Conservation (phyloP, 92 coral and sea anemone genomes). For the Palythoa grandis region DNA sequence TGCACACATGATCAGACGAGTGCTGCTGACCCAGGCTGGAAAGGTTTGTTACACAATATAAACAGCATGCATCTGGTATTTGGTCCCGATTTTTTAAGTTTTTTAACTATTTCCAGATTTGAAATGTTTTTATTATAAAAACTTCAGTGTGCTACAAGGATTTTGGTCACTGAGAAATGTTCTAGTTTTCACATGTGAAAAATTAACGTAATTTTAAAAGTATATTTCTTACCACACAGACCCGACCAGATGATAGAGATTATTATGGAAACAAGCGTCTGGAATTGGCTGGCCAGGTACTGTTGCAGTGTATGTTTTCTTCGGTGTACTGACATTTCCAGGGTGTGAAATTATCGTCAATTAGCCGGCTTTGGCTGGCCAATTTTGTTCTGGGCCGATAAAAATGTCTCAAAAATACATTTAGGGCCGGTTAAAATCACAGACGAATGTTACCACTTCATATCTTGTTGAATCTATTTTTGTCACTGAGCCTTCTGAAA, state of each 20-base stretch:
- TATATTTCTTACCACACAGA: constrained; percentile 49
- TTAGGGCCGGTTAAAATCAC: no score
- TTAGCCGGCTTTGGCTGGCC: no score
- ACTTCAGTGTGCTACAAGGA: background rate
- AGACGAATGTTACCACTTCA: no score
- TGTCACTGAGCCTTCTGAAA: no score
- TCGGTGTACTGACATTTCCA: no score
- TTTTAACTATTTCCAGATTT: background rate
- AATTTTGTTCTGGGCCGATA: no score
- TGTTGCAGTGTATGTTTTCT: background rate
- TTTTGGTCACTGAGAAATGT: background rate
- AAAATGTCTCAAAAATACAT: no score
- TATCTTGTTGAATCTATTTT: no score
- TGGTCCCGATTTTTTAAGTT: background rate
- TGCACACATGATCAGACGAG: constrained; percentile 94
- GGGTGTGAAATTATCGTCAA: no score
- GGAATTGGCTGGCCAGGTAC: constrained; percentile 98
- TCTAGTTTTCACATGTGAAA: background rate
- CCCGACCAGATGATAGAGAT: constrained; percentile 95
- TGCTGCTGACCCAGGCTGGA: constrained; percentile 84
- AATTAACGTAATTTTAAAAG: background rate
- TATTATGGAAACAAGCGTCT: constrained; percentile 98
- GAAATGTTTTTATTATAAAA: background rate
- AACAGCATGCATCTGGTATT: background rate
- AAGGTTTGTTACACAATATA: constrained; percentile 56